Evolutionary conservation across 2,888 invertebrate genomes (phyloP).

Genomic region (Tenthredo scrophulariae): DNA sequence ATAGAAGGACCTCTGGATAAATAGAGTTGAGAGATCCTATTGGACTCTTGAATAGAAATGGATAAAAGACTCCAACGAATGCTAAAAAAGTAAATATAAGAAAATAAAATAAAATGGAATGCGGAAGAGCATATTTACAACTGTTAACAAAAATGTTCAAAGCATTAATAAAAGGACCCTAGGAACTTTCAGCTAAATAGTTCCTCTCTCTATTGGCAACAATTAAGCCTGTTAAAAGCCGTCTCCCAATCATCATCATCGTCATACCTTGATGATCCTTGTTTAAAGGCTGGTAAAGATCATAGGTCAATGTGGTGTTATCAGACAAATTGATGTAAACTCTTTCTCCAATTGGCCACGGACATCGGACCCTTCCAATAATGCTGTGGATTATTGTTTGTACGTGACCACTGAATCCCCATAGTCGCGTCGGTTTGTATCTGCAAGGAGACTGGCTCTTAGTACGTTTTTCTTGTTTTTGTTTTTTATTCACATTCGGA

Average conservation of each 20-base stretch:
- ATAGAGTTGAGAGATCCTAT: neutral
- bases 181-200: neutral
- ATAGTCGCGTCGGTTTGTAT: conserved; percentile 92
- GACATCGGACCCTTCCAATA: conserved; percentile 92
- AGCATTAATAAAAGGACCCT: neutral
- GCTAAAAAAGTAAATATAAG: neutral
- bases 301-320: conserved; percentile 94
- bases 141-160: neutral
- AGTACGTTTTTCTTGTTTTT: neutral
- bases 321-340: conserved; percentile 88
- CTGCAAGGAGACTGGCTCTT: conserved; percentile 80
- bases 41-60: neutral
- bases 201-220: neutral
- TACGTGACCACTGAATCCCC: conserved; percentile 97
- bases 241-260: neutral
- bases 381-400: conserved; percentile 96
- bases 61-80: neutral
- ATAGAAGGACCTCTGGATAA: neutral
- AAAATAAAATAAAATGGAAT: neutral
- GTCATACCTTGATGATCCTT: conserved; percentile 85
- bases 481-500: neutral
- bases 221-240: neutral
- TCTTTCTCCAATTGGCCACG: conserved; percentile 92
- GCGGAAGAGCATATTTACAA: neutral
- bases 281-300: conserved; percentile 91